Conservation (phyloP, 1,140 invertebrate genomes). For the Colletes gigas region DNA sequence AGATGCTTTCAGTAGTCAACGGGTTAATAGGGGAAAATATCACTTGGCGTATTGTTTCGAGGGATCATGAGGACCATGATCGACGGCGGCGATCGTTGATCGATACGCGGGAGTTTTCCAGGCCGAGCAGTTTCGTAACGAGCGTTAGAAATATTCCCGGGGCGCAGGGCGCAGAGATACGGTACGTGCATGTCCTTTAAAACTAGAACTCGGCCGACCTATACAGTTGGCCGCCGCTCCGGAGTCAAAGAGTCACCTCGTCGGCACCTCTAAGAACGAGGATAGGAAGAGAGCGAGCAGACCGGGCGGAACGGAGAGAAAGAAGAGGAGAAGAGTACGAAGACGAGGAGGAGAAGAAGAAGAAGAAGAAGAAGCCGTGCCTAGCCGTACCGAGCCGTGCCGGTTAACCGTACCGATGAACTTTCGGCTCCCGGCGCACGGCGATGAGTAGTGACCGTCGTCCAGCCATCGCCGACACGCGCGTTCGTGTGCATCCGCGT, state of each 20-base stretch:
- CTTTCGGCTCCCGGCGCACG: constrained; percentile 62
- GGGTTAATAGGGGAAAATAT: too few species aligned
- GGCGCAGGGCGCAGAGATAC: background rate
- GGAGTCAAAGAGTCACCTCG: constrained; percentile 52
- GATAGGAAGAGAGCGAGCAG: background rate
- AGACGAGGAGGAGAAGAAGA: background rate
- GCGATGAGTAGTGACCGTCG: constrained; percentile 65
- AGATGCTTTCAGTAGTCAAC: too few species aligned
- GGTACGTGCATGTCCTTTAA: constrained; percentile 53
- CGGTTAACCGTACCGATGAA: constrained; percentile 68
- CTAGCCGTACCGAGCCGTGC: constrained; percentile 49
- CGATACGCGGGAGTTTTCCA: too few species aligned
- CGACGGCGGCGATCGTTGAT: too few species aligned
- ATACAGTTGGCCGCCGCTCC: constrained; percentile 43
- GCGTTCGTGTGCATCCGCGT: background rate
- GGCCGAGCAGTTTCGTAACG: too few species aligned
- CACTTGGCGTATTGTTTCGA: too few species aligned
- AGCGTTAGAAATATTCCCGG: constrained; percentile 23
- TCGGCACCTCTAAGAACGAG: constrained; percentile 15
- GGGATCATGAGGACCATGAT: too few species aligned
- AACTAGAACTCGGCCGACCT: constrained; percentile 63
- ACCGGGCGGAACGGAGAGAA: background rate
- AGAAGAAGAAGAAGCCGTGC: constrained; percentile 30
- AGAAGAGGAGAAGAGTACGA: background rate
- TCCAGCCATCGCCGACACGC: constrained; percentile 44